Base-by-base conservation (phyloP, 2,113 vertebrate genomes). In the Neogale vison region DNA sequence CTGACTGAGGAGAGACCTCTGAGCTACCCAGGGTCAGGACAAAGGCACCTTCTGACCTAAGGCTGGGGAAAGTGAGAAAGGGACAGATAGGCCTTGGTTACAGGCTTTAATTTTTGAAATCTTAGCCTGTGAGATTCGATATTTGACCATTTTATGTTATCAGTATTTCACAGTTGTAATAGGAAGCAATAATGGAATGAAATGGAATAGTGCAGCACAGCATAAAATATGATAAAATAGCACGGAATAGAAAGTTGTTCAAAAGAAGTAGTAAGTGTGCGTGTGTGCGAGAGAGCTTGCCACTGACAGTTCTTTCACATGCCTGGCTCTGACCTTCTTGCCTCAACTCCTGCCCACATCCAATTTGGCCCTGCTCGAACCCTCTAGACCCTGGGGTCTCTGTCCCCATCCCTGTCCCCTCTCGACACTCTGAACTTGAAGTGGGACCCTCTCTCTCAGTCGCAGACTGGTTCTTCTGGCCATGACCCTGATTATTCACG, bases 361-460 rank as follows among this genome's bases (percentile, higher is more conserved):
- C 23, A 20, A 0, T 6, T 67, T 4, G 2, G 55, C 42, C 72
- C 86, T 79, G 74, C 36, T 61, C 21, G 34, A 45, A 12, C 57
- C 55, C 6, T 17, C 9, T 23, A 8, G 17, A 29, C 13, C 36
- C 50, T 2, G 13, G 26, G n/a, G 10, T 34, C 55, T 21, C 76
- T 55, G 1, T 26, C 4, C 18, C n/a, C 21, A 4, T 3, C 9
- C 26, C 52, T 1, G 0, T 20, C 50, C 34, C n/a, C 29, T 57
- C 42, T 10, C 23, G 13, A 67, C 42, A 20, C 55, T 45, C 0
- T 34, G 29, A 4, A 21, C 17, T 1, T 17, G 7, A 42, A 18
- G 52, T 4, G 12, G 36, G 39, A 71, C 65, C 47, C 5, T 57
- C 29, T 69, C 50, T 23, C 7, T 31, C 24, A 47, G 50, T 42